Percentiles rank a stretch among this genome's conserved stretches.
Evolutionary conservation across 2,888 invertebrate species (phyloP).

Genomic region (Lobophora halterata): DNA sequence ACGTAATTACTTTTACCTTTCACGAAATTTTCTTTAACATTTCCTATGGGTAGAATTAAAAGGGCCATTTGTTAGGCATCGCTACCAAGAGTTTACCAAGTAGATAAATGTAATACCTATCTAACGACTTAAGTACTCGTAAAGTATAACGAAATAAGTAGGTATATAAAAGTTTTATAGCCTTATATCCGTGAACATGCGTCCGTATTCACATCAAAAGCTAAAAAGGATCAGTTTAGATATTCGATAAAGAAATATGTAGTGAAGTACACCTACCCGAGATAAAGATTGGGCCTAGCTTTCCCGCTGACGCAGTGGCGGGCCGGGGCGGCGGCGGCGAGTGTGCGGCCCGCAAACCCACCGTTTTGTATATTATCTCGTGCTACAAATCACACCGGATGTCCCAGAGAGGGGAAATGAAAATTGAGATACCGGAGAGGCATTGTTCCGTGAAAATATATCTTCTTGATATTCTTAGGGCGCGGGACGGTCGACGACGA

Average conservation of each 20-base stretch:
- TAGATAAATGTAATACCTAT: too few relatives aligned
- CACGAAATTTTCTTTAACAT: constrained; percentile 37
- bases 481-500: constrained; percentile 62
- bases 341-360: constrained; percentile 61
- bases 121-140: too few relatives aligned
- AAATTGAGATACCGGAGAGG: constrained; percentile 78
- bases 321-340: constrained; percentile 34
- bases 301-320: constrained; percentile 62
- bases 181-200: constrained; percentile 18
- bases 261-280: constrained; percentile 52
- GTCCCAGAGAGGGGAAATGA: constrained; percentile 75
- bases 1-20: constrained; percentile 45
- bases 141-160: too few relatives aligned
- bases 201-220: constrained; percentile 27
- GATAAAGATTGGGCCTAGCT: constrained; percentile 64
- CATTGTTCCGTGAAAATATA: constrained; percentile 79
- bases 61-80: constrained; percentile 34
- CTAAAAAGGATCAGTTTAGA: constrained; percentile 41
- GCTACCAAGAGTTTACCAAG: too few relatives aligned
- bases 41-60: constrained; percentile 35
- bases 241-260: constrained; percentile 54
- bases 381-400: constrained; percentile 79
- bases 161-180: too few relatives aligned
- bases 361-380: constrained; percentile 78
- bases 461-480: constrained; percentile 74